Evolutionary conservation across 2,888 invertebrate genomes (phyloP), one percentile per base, ranked within the genome.

Genomic region (Andricus curvator): DNA sequence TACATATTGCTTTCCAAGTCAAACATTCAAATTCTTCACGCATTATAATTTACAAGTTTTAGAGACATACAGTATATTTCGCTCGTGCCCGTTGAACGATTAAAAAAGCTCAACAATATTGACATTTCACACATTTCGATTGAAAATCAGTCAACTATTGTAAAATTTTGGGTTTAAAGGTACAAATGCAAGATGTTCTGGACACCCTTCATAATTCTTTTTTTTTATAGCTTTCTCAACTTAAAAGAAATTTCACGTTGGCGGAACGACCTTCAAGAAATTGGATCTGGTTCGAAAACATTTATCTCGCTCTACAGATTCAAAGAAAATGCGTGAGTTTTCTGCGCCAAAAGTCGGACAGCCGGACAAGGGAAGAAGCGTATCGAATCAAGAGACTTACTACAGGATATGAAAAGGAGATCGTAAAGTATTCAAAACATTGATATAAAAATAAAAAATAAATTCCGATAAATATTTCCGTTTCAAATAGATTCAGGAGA

Each of bases 21-120:
- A 20, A 25, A 74, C 74, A 74, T 74, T 74, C 56, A 33, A 74
- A 74, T 56, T 74, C 48, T 74, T 74, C 74, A 29, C 11, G 29
- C 48, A 70, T 56, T 74, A 33, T 22, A 74, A n/a, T 33, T 51
- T 44, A 67, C 37, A 67, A 37, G n/a, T n/a, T n/a, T 25, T 25
- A 29, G n/a, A 74, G 13, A 33, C 70, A 48, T 9, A 17, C 3
- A 29, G 4, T 5, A 25, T 29, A 20, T 51, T 51, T 70, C 29
- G 17, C 29, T 74, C 15, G 51, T n/a, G 56, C 22, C 33, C 33
- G 56, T 56, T 56, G 33, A 74, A n/a, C n/a, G 37, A 56, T 56
- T 56, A 33, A 74, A 74, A 74, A 56, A 29, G 33, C 13, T 56
- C 15, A 29, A 70, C 4, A n/a, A 9, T 56, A 56, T 56, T n/a